Percentiles rank a stretch among this genome's conserved stretches.
Evolutionary conservation across 2,113 vertebrate genomes (phyloP).

Genomic region (Oncorhynchus nerka): DNA sequence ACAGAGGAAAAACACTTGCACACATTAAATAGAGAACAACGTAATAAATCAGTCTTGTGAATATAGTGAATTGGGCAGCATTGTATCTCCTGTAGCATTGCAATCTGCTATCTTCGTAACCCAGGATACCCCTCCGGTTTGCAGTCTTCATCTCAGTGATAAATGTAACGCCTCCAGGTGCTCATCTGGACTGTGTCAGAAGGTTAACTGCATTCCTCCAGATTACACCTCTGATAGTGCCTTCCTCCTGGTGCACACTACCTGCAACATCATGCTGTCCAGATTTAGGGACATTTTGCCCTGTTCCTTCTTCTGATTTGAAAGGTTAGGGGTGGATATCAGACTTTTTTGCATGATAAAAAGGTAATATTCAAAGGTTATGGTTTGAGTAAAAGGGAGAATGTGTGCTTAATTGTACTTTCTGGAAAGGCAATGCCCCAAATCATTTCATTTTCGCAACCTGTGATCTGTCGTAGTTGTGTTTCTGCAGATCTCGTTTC

Average conservation of each 20-base stretch:
- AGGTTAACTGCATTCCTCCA: conserved; percentile 32
- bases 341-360: neutral
- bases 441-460: neutral
- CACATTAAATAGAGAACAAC: too few species aligned
- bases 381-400: neutral
- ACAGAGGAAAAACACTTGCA: too few species aligned
- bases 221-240: conserved; percentile 27
- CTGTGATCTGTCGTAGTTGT: neutral
- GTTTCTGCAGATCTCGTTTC: neutral
- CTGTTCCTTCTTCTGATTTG: neutral
- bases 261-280: conserved; percentile 19
- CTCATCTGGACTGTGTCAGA: conserved; percentile 33
- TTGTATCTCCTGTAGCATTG: neutral
- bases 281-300: neutral
- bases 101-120: neutral
- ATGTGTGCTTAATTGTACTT: too few species aligned
- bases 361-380: neutral
- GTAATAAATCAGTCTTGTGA: neutral
- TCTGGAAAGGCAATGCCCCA: too few species aligned
- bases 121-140: neutral
- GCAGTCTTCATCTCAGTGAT: neutral
- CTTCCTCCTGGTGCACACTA: conserved; percentile 7
- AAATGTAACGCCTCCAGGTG: neutral
- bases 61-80: neutral
- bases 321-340: neutral